Base-by-base conservation (phyloP, 2,113 vertebrate genomes). In the Sapayoa aenigma region DNA sequence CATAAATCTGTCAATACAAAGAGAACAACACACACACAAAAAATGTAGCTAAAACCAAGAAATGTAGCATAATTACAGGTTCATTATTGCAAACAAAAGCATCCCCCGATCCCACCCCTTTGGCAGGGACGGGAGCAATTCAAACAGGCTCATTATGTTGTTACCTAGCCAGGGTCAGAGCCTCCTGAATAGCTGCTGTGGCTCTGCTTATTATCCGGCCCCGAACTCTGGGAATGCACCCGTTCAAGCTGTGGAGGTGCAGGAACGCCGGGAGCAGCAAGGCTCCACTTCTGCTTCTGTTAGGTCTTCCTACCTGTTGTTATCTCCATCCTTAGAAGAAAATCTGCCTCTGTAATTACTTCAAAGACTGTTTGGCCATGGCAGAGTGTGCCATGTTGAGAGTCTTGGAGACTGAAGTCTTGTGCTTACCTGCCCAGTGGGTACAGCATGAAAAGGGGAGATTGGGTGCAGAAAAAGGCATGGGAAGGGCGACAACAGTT, bases 61-160 rank as follows among this genome's bases (percentile, higher is more conserved):
- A 97, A 97, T 96, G 96, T 72, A 96, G 95, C 96, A 91, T 97
- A 97, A 97, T 97, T 97, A 97, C 96, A 97, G 97, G 97, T 97
- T 97, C 97, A 97, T 97, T 97, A 97, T 1, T 93, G 96, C 96
- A 97, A 97, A 97, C 97, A 97, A 97, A 97, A 97, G 97, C 97
- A 94, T 96, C 97, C 94, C 96, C 72, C 5, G 85, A 96, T 96
- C 96, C 97, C 96, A 97, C 97, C 96, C 97, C 93, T 97, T 97
- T 97, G 97, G 97, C 97, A 97, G 94, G 96, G 93, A 97, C 73
- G 13, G 88, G 91, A 96, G 95, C 95, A 95, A 97, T 97, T 97
- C 96, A 96, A 96, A 86, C 73, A 96, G 96, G 87, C 97, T 97
- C 96, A 97, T 97, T 97, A 97, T 97, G 97, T 97, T 96, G 95